Evolutionary conservation across 2,888 invertebrate genomes (phyloP), one percentile per base, ranked within the genome.

Genomic region (Pyralis farinalis): DNA sequence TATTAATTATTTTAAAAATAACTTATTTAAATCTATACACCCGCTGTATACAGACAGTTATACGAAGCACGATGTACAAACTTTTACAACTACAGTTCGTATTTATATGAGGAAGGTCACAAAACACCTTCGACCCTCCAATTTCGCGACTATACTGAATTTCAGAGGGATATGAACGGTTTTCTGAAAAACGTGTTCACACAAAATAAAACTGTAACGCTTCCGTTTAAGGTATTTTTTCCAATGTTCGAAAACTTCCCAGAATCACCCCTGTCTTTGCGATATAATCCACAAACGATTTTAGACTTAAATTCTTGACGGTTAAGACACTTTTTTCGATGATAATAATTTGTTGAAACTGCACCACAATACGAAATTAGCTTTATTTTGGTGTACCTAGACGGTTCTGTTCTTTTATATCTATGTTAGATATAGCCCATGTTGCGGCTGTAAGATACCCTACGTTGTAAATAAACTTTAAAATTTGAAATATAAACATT

Each of bases 101-200:
- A 34, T 44, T 40, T 39, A 37, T 39, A 37, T 38, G 29, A 21
- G 30, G 29, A 34, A 40, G 42, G 37, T 38, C 22, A 34, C 38
- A 44, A 49, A 52, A 60, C 68, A 63, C 63, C 61, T 56, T 60
- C 43, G 53, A 58, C 56, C 59, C 52, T 52, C 64, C 60, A 49
- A 60, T 55, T 62, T 63, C 64, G 50, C 59, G 53, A 58, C 54
- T 56, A 56, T 48, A 70, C 69, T 70, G 69, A 63, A 51, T 61
- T 58, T 54, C 46, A 52, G 52, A 50, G n/a, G 8, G 7, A 25
- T 25, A 7, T 25, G 25, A 7, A 25, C 25, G 25, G 7, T 25
- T 25, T 25, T 3, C 12, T 31, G 31, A 12, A 31, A 8, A 31
- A 31, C 5, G 7, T 7, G 1, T 5, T 3, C 31, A 11, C 4